Conservation (phyloP, 2,888 invertebrate species). For the Caenorhabditis wallacei region DNA sequence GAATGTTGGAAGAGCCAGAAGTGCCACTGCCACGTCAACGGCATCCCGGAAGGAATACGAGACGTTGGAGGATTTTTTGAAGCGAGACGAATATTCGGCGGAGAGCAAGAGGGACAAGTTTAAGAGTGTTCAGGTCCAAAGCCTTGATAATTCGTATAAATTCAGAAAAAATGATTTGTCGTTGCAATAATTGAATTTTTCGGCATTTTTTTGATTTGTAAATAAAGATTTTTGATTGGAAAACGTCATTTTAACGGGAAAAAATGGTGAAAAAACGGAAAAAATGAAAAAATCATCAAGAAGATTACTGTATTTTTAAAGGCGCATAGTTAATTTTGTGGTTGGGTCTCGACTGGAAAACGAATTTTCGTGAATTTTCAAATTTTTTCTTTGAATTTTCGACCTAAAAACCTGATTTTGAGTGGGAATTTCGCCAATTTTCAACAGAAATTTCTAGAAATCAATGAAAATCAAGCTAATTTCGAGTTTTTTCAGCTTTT, state of each 20-base stretch:
- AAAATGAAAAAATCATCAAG: neutral
- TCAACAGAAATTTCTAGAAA: no score
- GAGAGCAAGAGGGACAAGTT: constrained; percentile 49
- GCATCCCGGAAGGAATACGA: constrained; percentile 53
- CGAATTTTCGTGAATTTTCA: no score
- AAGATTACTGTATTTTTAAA: neutral
- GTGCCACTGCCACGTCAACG: constrained; percentile 51
- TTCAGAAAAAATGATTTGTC: constrained; percentile 48
- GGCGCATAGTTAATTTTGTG: no score
- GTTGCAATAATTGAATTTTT: constrained; percentile 21
- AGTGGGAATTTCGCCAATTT: no score
- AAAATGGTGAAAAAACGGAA: neutral
- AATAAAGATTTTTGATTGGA: constrained; percentile 1
- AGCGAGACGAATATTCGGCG: constrained; percentile 55
- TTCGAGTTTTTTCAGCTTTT: no score
- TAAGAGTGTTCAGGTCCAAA: constrained; percentile 52
- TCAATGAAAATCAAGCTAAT: no score
- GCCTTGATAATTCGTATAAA: constrained; percentile 57
- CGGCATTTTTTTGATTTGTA: neutral
- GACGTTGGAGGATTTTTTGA: constrained; percentile 59
- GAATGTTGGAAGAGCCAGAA: constrained; percentile 47
- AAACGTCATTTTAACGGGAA: neutral
- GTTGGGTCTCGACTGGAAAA: no score
- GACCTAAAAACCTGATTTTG: no score
- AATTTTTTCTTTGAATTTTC: no score